Percentiles rank a stretch among this genome's conserved stretches.
Evolutionary conservation across 2,888 invertebrate species (phyloP).

Genomic region (Ophioninae sp.): DNA sequence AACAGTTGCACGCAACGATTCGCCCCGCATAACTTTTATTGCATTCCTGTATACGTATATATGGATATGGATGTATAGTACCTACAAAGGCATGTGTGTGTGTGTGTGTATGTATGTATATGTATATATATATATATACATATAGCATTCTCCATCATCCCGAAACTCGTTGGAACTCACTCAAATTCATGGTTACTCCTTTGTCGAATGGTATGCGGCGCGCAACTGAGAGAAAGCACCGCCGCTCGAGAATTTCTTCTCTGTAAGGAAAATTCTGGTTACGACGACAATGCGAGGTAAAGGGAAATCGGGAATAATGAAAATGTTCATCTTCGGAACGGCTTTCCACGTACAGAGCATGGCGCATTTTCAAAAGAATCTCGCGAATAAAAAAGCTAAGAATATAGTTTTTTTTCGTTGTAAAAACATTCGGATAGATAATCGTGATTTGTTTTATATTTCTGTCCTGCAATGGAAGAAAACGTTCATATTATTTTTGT

Average conservation of each 20-base stretch:
- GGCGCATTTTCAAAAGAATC: no score
- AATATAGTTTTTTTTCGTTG: no score
- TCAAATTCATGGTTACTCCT: slow-evolving; percentile 34
- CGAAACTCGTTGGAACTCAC: slow-evolving; percentile 30
- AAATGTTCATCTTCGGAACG: not conserved
- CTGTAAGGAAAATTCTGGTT: slow-evolving; percentile 30
- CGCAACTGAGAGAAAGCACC: not conserved
- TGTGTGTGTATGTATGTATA: not conserved
- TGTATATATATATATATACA: slow-evolving; percentile 2
- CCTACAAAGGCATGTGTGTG: no score
- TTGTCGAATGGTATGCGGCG: not conserved
- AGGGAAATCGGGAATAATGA: slow-evolving; percentile 12
- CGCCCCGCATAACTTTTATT: slow-evolving; percentile 37
- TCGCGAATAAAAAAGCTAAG: no score
- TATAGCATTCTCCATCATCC: slow-evolving; percentile 37
- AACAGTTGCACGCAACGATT: slow-evolving; percentile 47
- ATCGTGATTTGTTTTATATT: no score
- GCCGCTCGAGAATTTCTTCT: slow-evolving; percentile 35
- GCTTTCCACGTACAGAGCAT: not conserved
- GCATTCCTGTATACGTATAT: slow-evolving; percentile 22
- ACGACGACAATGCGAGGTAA: slow-evolving; percentile 20
- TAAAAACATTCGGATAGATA: no score
- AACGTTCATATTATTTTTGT: no score
- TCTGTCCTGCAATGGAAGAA: no score
- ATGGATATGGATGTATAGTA: no score